Evolutionary conservation across 1,140 invertebrate genomes (phyloP), one percentile per base, ranked within the genome.

Genomic region (Reticulitermes speratus): DNA sequence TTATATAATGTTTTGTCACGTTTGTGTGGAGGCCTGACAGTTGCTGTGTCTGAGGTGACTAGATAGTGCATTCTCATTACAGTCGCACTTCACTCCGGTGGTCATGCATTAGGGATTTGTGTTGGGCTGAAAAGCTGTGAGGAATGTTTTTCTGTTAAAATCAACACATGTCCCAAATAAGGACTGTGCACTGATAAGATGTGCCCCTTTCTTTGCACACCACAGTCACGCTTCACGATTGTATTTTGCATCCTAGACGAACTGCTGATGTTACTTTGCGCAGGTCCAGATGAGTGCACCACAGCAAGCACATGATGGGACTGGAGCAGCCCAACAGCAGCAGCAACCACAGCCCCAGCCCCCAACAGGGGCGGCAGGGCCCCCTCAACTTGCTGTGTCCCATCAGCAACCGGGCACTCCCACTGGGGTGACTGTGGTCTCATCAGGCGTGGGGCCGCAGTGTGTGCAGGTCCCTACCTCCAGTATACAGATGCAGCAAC

Each of bases 381-480:
- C 44, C 6, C 30, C 83, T 30, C 45, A 52, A n/a, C n/a, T 52
- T n/a, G 44, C 44, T 7, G 44, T 52, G 12, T 19, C 23, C 16
- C 83, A 84, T 2, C 83, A 84, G 83, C 83, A 84, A 30, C 83
- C 23, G 16, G 83, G 83, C 16, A 84, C 83, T 6, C 65, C 65
- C 25, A 3, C 65, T 7, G 65, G 65, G 2, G 83, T 84, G 83
- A 55, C 83, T 25, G 83, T 84, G n/a, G 83, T 84, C 1, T 84
- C 83, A n/a, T 84, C 83, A n/a, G 83, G 83, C 7, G 83, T 84
- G 30, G 83, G 83, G 19, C n/a, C 21, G 0, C 65, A 75, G 65
- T 75, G 65, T 14, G n/a, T 75, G n/a, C 65, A 75, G 65, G 65
- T 75, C 16, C 83, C 44, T 9, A 83, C 44, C 11, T 45, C 83